A percentile compares a stretch with the other conserved stretches of the same genome.
Evolutionary conservation across 2,888 invertebrate species (phyloP).

Genomic region (Scaptodrosophila latifasciaeformis): DNA sequence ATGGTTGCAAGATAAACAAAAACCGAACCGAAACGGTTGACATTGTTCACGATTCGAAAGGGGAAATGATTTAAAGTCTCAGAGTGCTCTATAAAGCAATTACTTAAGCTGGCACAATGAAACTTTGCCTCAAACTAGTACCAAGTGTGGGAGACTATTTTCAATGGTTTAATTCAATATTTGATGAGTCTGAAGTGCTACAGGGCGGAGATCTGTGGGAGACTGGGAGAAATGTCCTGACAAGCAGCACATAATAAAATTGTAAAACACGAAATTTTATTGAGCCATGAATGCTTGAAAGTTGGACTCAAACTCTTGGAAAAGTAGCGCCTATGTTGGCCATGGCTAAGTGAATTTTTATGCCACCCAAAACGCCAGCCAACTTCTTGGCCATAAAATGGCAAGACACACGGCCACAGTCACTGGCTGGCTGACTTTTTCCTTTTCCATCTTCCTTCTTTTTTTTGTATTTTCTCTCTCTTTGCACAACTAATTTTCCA

Average conservation of each 20-base stretch:
- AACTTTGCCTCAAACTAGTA: too few relatives aligned
- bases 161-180: slow-evolving; percentile 48
- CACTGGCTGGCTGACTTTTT: slow-evolving; percentile 1
- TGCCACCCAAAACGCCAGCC: slow-evolving; percentile 52
- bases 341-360: slow-evolving; percentile 58
- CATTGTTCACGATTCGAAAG: slow-evolving; percentile 18
- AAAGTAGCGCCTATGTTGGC: not conserved
- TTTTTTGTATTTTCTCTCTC: too few relatives aligned
- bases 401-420: slow-evolving; percentile 3
- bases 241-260: slow-evolving; percentile 68
- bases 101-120: slow-evolving; percentile 55
- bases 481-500: slow-evolving; percentile 57
- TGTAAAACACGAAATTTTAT: slow-evolving; percentile 70
- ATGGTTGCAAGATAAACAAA: slow-evolving; percentile 64
- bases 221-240: slow-evolving; percentile 19
- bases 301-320: slow-evolving; percentile 21
- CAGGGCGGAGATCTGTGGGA: not conserved
- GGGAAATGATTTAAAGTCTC: slow-evolving; percentile 50
- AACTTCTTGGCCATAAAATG: slow-evolving; percentile 27
- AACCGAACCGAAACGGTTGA: slow-evolving; percentile 3
- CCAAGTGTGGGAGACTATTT: not conserved
- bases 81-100: slow-evolving; percentile 60
- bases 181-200: slow-evolving; percentile 41
- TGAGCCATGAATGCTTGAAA: too few relatives aligned
- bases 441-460: slow-evolving; percentile 19